A percentile compares a stretch with the other conserved stretches of the same genome.
phyloP scores from a whole-genome alignment of 2,888 invertebrate genomes.

The Sicus ferrugineus region DNA sequence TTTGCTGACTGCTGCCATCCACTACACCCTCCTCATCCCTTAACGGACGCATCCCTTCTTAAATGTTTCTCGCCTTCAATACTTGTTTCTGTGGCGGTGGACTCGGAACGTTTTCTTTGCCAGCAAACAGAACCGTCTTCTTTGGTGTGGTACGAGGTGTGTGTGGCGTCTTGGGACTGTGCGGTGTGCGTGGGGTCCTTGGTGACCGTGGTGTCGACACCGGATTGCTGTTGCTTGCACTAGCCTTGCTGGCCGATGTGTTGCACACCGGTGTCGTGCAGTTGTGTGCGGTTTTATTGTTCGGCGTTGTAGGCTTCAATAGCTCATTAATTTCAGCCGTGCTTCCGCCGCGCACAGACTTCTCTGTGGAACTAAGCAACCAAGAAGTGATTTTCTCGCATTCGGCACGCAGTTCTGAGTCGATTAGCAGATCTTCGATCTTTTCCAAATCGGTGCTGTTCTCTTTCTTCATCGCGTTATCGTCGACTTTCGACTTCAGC shows the following conservation, averaged over 20 bases:
- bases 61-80: slow-evolving; percentile 58
- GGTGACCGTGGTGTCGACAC: slow-evolving; percentile 38
- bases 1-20: background rate
- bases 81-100: slow-evolving; percentile 60
- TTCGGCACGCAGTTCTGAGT: slow-evolving; percentile 58
- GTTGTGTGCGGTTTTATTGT: slow-evolving; percentile 40
- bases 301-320: slow-evolving; percentile 51
- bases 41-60: no score
- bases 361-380: slow-evolving; percentile 54
- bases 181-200: slow-evolving; percentile 46
- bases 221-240: slow-evolving; percentile 19
- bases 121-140: slow-evolving; percentile 60
- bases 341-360: slow-evolving; percentile 54
- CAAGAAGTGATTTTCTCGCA: slow-evolving; percentile 62
- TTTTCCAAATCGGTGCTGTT: slow-evolving; percentile 59
- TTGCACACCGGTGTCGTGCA: slow-evolving; percentile 43
- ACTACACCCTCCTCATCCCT: background rate
- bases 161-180: slow-evolving; percentile 49
- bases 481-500: slow-evolving; percentile 58
- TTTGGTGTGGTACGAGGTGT: slow-evolving; percentile 61
- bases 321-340: slow-evolving; percentile 56
- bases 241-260: slow-evolving; percentile 18
- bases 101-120: slow-evolving; percentile 62
- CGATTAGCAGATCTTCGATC: slow-evolving; percentile 57
- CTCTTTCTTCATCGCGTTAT: slow-evolving; percentile 49